phyloP scores from a whole-genome alignment of 2,888 invertebrate species.

The Mythimna albipuncta region DNA sequence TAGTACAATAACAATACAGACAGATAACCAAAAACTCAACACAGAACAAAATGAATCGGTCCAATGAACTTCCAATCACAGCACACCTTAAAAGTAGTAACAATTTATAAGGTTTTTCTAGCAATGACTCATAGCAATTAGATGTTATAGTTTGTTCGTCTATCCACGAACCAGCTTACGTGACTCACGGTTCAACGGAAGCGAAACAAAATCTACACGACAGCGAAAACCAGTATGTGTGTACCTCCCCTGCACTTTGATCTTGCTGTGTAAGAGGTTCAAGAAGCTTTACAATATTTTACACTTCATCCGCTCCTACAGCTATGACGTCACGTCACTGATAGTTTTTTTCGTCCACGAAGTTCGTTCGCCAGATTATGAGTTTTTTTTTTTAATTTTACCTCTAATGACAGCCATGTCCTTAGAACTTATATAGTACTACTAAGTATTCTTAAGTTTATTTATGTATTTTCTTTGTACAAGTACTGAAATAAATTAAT shows the following conservation, averaged over 20 bases:
- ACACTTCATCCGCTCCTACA: slow-evolving; percentile 56
- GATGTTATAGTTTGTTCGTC: slow-evolving; percentile 75
- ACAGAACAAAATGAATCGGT: slow-evolving; percentile 44
- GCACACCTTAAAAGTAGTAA: slow-evolving; percentile 59
- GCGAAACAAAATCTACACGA: slow-evolving; percentile 76
- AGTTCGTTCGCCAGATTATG: slow-evolving; percentile 72
- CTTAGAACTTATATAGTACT: too few species aligned
- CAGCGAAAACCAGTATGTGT: slow-evolving; percentile 69
- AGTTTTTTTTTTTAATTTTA: slow-evolving; percentile 58
- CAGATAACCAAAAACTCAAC: slow-evolving; percentile 18
- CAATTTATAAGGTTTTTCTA: slow-evolving; percentile 65
- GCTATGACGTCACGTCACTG: slow-evolving; percentile 66
- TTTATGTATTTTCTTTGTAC: too few species aligned
- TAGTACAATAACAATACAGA: slow-evolving; percentile 15
- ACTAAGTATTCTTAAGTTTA: too few species aligned
- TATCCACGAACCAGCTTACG: slow-evolving; percentile 71
- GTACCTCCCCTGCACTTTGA: slow-evolving; percentile 67
- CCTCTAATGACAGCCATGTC: slow-evolving; percentile 61
- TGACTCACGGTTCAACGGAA: slow-evolving; percentile 81
- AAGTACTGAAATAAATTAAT: too few species aligned
- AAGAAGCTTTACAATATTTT: slow-evolving; percentile 59
- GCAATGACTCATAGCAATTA: slow-evolving; percentile 72
- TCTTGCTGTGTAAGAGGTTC: slow-evolving; percentile 43
- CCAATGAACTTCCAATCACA: slow-evolving; percentile 58
- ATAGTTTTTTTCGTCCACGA: slow-evolving; percentile 51